phyloP scores from a whole-genome alignment of 2,797 vertebrate genomes.

The Micrastur ruficollis region DNA sequence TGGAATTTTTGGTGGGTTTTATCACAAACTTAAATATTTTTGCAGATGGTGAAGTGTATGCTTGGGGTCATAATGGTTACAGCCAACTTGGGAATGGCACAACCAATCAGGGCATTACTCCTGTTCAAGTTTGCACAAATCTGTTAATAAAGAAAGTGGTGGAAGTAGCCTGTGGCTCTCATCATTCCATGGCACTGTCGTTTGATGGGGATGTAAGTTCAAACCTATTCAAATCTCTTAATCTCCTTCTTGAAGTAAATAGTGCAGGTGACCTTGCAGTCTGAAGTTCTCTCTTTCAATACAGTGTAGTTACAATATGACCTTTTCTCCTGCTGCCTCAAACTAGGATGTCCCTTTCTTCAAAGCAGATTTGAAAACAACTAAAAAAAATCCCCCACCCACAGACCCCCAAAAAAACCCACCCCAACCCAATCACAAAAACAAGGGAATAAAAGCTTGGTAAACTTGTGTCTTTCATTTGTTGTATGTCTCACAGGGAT shows the following conservation, averaged over 20 bases:
- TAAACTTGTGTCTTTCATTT: neutral
- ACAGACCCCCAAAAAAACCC: neutral
- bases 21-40: neutral
- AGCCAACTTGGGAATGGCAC: slow-evolving; percentile 95
- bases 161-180: slow-evolving; percentile 94
- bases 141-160: slow-evolving; percentile 88
- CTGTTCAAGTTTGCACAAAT: slow-evolving; percentile 87
- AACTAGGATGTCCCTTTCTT: neutral
- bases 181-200: slow-evolving; percentile 91
- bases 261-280: neutral
- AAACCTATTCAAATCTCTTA: slow-evolving; percentile 15
- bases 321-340: neutral
- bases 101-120: slow-evolving; percentile 89
- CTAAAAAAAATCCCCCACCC: fast-evolving
- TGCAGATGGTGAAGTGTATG: slow-evolving; percentile 91
- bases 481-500: neutral
- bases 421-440: neutral
- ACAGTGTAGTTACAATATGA: neutral
- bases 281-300: neutral
- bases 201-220: slow-evolving; percentile 89
- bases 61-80: slow-evolving; percentile 97
- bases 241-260: neutral
- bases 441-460: neutral
- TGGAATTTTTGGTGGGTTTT: neutral
- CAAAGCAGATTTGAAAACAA: neutral